phyloP scores from a whole-genome alignment of 92 coral and sea anemone species.

The Epizoanthus scotinus region DNA sequence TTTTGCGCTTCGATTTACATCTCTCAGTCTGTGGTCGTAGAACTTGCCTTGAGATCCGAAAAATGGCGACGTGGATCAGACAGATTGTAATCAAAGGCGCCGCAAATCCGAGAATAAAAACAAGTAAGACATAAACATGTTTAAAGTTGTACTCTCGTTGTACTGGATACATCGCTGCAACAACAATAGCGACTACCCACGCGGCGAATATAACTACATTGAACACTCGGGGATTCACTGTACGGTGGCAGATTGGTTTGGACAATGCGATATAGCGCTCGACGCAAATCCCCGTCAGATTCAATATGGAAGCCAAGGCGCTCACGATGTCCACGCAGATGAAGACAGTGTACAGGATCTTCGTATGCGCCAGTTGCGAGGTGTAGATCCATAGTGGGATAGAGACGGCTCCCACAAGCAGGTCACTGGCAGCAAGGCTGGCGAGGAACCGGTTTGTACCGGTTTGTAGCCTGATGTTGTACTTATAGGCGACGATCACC shows the following conservation, averaged over 20 bases:
- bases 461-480: constrained; percentile 45
- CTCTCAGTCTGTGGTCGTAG: constrained; percentile 11
- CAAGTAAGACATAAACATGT: constrained; percentile 6
- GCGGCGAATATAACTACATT: constrained; percentile 40
- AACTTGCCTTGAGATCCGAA: constrained; percentile 27
- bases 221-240: constrained; percentile 39
- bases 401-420: constrained; percentile 48
- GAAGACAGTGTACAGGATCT: constrained; percentile 28
- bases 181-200: constrained; percentile 42
- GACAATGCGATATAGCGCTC: constrained; percentile 54
- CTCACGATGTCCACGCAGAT: constrained; percentile 53
- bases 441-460: constrained; percentile 56
- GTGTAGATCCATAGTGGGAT: constrained; percentile 57
- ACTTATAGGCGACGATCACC: constrained; percentile 50
- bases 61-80: constrained; percentile 16
- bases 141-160: constrained; percentile 31
- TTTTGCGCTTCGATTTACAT: neutral
- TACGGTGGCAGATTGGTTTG: constrained; percentile 53
- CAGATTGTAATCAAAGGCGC: constrained; percentile 17
- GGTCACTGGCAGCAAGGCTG: constrained; percentile 51
- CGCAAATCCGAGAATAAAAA: constrained; percentile 23
- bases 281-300: constrained; percentile 55
- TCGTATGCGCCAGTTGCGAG: neutral
- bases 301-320: constrained; percentile 57
- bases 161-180: constrained; percentile 43